These are phyloP conservation scores for Thermophis baileyi DNA, from an alignment of 2,113 vertebrate genomes.

Conservation along the genomic window DNA sequence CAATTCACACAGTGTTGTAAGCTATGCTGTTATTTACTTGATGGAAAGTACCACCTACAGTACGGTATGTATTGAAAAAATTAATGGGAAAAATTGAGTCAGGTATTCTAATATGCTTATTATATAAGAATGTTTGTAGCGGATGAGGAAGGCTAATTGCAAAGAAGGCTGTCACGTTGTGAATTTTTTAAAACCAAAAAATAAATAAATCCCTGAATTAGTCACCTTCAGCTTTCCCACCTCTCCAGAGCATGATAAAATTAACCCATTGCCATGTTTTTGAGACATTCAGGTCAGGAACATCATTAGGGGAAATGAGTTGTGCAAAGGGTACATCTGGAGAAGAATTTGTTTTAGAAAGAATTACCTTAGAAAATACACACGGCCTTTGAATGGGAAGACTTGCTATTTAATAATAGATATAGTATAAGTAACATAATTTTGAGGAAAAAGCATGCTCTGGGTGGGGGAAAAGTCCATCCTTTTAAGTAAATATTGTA, in stretches of 20 bases:
- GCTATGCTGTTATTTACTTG: background rate
- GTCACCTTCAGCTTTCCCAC: background rate
- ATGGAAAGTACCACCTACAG: background rate
- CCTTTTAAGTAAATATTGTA: background rate
- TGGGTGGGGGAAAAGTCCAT: background rate
- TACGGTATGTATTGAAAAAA: background rate
- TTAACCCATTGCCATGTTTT: background rate
- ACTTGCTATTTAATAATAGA: background rate
- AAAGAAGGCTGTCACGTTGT: background rate
- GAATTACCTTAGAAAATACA: background rate
- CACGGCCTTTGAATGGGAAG: background rate
- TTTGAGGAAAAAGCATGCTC: background rate
- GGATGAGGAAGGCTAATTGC: background rate
- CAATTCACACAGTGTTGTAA: background rate
- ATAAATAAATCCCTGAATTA: background rate
- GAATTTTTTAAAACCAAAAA: background rate
- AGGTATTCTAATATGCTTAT: background rate
- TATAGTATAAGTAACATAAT: background rate
- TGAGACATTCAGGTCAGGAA: background rate
- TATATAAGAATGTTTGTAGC: background rate
- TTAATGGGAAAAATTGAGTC: background rate
- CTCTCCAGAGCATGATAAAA: background rate
- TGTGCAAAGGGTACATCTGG: background rate
- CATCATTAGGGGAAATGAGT: background rate
- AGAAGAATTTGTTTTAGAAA: background rate